These are phyloP conservation scores for Tryphoninae sp. DNA, from an alignment of 2,888 invertebrate species.

Conservation along the genomic window DNA sequence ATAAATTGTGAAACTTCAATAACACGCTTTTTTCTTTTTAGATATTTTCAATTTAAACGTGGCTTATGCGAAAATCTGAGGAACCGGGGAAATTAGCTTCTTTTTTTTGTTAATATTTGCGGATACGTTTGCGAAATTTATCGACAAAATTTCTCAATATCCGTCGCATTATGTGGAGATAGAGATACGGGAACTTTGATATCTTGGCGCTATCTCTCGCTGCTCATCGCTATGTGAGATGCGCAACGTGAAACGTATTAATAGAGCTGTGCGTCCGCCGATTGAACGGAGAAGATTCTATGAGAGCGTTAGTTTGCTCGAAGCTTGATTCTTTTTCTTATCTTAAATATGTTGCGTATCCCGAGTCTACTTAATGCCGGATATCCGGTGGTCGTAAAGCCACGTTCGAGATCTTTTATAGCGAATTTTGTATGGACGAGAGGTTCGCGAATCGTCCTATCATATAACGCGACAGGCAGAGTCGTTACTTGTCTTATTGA, in stretches of 20 bases:
- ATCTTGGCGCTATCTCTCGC: constrained; percentile 16
- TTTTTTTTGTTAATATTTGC: not conserved
- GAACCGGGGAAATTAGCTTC: too few relatives aligned
- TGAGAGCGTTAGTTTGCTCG: constrained; percentile 8
- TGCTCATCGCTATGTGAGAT: not conserved
- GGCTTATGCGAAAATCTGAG: too few relatives aligned
- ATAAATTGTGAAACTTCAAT: too few relatives aligned
- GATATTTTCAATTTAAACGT: too few relatives aligned
- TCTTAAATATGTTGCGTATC: constrained; percentile 32
- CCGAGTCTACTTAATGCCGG: constrained; percentile 33
- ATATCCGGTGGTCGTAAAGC: constrained; percentile 58
- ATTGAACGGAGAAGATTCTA: constrained; percentile 6
- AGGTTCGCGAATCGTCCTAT: constrained; percentile 18
- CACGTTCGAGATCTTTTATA: constrained; percentile 42
- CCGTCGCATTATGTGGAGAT: not conserved
- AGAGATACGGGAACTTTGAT: constrained; percentile 21
- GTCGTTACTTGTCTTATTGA: too few relatives aligned
- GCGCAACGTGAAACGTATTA: not conserved
- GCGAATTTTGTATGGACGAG: constrained; percentile 24
- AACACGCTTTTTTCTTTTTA: too few relatives aligned
- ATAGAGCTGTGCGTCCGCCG: not conserved
- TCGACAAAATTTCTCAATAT: not conserved
- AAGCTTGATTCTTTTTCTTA: not conserved
- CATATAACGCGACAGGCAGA: not conserved
- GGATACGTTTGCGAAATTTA: not conserved